Percentiles rank a stretch among this genome's conserved stretches.
phyloP scores from a whole-genome alignment of 2,888 invertebrate genomes.

The Campoletis raptor region DNA sequence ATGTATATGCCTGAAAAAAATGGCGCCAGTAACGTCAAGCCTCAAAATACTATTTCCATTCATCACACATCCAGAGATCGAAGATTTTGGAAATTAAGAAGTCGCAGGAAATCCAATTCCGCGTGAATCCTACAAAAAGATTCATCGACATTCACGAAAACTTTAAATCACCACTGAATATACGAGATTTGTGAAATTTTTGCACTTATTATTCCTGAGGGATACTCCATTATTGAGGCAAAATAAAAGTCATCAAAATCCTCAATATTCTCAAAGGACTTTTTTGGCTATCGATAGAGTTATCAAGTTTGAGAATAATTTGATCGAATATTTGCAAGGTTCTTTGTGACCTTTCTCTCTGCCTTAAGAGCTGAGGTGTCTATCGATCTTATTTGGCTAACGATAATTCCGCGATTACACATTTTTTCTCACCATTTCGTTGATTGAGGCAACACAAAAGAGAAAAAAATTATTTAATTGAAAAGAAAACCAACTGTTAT shows the following conservation, averaged over 20 bases:
- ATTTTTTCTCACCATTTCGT: not conserved
- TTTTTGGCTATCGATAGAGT: not conserved
- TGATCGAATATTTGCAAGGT: not conserved
- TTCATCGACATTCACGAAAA: not conserved
- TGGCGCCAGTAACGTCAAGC: constrained; percentile 55
- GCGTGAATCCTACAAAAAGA: constrained; percentile 69
- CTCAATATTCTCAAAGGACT: not conserved
- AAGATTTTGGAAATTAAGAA: constrained; percentile 83
- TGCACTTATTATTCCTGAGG: not conserved
- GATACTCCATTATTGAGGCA: not conserved
- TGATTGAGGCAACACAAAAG: not conserved
- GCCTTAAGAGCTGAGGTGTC: not conserved
- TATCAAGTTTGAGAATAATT: not conserved
- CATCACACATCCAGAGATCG: constrained; percentile 82
- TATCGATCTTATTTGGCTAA: not conserved
- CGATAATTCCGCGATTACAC: not conserved
- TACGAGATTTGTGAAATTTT: not conserved
- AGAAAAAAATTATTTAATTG: not conserved
- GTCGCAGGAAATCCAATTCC: constrained; percentile 81
- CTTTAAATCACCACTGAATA: not conserved
- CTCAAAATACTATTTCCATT: constrained; percentile 81
- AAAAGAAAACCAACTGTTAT: not conserved
- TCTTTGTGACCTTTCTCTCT: not conserved
- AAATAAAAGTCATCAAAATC: not conserved
- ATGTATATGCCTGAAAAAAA: constrained; percentile 81